Evolutionary conservation across 2,113 vertebrate species (phyloP).

Genomic region (Oreotrochilus melanogaster): DNA sequence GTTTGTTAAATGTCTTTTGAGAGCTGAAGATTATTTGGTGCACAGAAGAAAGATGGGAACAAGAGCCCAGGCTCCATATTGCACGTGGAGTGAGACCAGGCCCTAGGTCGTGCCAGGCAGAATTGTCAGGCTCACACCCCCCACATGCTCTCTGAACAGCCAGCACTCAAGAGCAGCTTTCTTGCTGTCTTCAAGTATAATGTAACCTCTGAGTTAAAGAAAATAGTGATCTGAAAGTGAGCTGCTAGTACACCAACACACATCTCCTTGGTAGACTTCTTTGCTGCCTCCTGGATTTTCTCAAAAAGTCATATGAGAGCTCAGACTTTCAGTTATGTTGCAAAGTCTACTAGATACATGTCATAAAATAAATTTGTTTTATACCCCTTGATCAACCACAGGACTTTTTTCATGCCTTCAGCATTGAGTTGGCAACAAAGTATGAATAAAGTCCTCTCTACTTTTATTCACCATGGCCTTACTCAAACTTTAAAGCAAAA

Average conservation of each 20-base stretch:
- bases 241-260: not conserved
- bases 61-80: rapidly evolving
- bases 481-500: not conserved
- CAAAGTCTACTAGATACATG: not conserved
- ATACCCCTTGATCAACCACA: not conserved
- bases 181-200: not conserved
- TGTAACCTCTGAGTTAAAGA: rapidly evolving
- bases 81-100: rapidly evolving
- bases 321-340: not conserved
- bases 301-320: not conserved
- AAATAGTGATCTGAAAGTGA: not conserved
- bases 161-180: not conserved
- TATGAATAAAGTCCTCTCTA: not conserved
- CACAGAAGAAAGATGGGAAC: rapidly evolving
- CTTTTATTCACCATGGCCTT: not conserved
- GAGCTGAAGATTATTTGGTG: not conserved
- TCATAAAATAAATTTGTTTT: not conserved
- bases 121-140: not conserved
- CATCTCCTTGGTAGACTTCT: not conserved
- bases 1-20: not conserved
- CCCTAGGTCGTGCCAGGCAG: not conserved
- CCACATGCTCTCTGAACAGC: rapidly evolving
- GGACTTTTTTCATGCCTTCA: not conserved
- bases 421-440: not conserved
- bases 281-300: not conserved